Evolutionary conservation across 2,113 vertebrate species (phyloP), one percentile per base, ranked within the genome.

Genomic region (Brienomyrus brachyistius): DNA sequence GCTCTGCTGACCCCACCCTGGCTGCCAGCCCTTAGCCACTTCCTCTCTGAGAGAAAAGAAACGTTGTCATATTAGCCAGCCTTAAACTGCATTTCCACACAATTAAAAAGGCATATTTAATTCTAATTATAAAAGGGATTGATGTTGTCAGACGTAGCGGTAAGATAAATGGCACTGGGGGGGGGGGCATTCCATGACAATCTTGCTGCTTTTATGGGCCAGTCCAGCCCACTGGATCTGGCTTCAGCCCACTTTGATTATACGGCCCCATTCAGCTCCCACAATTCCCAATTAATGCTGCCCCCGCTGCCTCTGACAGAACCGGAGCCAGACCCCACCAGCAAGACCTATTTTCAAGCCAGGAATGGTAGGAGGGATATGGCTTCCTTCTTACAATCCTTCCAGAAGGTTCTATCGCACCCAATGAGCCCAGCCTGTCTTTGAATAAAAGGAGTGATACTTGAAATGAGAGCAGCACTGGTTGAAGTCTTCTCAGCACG

Each of bases 1-100:
- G 54, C 86, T 86, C 88, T 48, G 56, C 91, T 62, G 62, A 90
- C 92, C 89, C 90, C 88, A 89, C 89, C 88, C n/a, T 74, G 86
- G 47, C 74, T 82, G 86, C 86, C 52, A 50, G n/a, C 40, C 8
- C 19, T 40, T n/a, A 40, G 62, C 59, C 43, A 88, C n/a, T 66
- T 50, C 89, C 89, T 45, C 13, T 62, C 35, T 3, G 19, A 35
- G 51, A 27, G 88, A 52, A 84, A 84, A 89, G 40, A 8, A 43
- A 11, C 35, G 6, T 8, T 35, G 35, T 80, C 15, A 43, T 35
- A 7, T 19, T 80, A 35, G 35, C 11, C 74, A 15, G 74, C 74
- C 35, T 43, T 80, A 19, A 80, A 19, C 5, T 80, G 11, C 62
- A 11, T n/a, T 66, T 83, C 80, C 85, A 52, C n/a, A 19, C 84